Conservation (phyloP, 2,888 invertebrate genomes). For the Phengaris alcon region DNA sequence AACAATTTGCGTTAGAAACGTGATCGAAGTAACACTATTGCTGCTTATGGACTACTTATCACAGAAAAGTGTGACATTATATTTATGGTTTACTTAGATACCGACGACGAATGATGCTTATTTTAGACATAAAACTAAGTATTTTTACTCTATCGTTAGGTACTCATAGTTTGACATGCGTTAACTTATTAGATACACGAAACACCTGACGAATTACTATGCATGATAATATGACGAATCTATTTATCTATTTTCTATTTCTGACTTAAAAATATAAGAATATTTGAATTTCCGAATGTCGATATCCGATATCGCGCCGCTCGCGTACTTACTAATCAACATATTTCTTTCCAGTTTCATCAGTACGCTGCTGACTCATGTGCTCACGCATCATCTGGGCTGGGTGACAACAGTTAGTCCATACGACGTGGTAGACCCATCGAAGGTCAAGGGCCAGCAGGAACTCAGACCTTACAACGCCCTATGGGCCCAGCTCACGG, state of each 20-base stretch:
- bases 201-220: not conserved
- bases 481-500: conserved; percentile 92
- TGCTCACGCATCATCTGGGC: conserved; percentile 93
- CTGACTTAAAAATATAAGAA: no score
- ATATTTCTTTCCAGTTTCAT: conserved; percentile 85
- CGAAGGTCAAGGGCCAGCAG: conserved; percentile 36
- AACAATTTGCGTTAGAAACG: not conserved
- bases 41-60: conserved; percentile 1
- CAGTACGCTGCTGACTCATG: conserved; percentile 92
- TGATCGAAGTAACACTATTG: not conserved
- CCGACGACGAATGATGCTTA: not conserved
- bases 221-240: not conserved
- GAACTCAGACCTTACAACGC: conserved; percentile 86
- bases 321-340: not conserved
- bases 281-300: no score
- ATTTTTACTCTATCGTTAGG: conserved; percentile 4
- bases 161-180: not conserved
- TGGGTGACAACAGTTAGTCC: conserved; percentile 91
- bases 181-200: not conserved
- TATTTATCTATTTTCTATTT: not conserved
- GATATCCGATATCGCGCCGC: no score
- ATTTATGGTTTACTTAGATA: not conserved
- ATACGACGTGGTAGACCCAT: conserved; percentile 59
- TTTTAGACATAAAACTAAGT: not conserved
- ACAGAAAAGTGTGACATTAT: conserved; percentile 2